These are phyloP conservation scores for Belgica antarctica DNA, from an alignment of 2,888 invertebrate genomes.

Conservation along the genomic window DNA sequence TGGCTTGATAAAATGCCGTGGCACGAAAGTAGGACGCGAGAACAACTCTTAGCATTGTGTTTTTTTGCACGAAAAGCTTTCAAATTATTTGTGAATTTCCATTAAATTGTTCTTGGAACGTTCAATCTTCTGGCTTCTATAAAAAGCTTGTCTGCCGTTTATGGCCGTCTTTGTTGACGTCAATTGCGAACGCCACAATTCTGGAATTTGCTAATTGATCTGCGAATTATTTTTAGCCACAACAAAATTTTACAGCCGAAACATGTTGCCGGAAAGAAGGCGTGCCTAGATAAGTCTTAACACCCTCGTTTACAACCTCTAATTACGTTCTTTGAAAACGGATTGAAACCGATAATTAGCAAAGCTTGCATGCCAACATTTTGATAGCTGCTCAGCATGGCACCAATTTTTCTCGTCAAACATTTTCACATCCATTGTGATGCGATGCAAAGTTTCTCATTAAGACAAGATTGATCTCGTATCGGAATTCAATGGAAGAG, in stretches of 20 bases:
- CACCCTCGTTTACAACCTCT: neutral
- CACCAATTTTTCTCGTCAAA: neutral
- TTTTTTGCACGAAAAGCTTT: neutral
- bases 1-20: slow-evolving; percentile 16
- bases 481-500: slow-evolving; percentile 8
- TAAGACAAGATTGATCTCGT: neutral
- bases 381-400: slow-evolving; percentile 8
- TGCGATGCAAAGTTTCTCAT: neutral
- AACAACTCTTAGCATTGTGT: neutral
- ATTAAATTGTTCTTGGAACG: neutral
- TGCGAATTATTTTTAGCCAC: no score
- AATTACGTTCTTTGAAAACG: neutral
- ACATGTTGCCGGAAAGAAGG: neutral
- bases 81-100: neutral
- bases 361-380: neutral
- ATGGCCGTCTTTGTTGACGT: no score
- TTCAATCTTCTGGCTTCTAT: no score
- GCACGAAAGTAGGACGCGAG: slow-evolving; percentile 12
- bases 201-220: no score
- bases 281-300: slow-evolving; percentile 4
- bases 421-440: slow-evolving; percentile 5
- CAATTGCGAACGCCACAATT: no score
- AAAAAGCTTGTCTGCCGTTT: no score
- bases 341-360: neutral
- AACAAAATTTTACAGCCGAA: no score